Evolutionary conservation across 2,797 vertebrate species (phyloP).

Genomic region (Pterois miles): DNA sequence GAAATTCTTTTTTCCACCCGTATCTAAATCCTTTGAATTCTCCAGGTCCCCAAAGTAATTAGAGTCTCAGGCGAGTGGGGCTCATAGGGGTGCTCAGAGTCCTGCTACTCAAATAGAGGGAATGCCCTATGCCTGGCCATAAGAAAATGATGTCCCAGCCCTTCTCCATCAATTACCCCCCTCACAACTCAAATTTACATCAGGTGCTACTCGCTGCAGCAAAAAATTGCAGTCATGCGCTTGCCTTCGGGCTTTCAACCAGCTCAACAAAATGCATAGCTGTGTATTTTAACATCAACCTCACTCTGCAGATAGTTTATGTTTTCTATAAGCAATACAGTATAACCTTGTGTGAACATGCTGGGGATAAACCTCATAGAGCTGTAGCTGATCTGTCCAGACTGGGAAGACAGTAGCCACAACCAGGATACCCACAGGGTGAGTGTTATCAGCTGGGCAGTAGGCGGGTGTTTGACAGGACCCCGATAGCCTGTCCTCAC

Average conservation of each 20-base stretch:
- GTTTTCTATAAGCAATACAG: constrained; percentile 43
- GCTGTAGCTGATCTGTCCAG: constrained; percentile 40
- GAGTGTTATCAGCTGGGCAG: constrained; percentile 67
- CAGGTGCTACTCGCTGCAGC: constrained; percentile 33
- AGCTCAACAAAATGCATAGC: constrained; percentile 48
- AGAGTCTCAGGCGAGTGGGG: constrained; percentile 82
- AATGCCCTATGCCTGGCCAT: constrained; percentile 70
- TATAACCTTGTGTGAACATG: neutral
- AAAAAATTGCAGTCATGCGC: constrained; percentile 28
- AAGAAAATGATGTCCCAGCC: constrained; percentile 73
- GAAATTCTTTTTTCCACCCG: constrained; percentile 72
- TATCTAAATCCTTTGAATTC: constrained; percentile 87
- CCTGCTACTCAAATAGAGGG: constrained; percentile 78
- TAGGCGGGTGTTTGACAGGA: constrained; percentile 58
- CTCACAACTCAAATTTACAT: constrained; percentile 69
- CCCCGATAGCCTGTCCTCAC: constrained; percentile 53
- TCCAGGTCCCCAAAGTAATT: constrained; percentile 89
- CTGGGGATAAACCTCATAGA: constrained; percentile 44
- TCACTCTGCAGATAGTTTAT: constrained; percentile 33
- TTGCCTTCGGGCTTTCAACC: constrained; percentile 40
- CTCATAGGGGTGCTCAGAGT: constrained; percentile 75
- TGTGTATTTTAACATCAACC: constrained; percentile 53
- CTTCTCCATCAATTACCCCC: constrained; percentile 71
- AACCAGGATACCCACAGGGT: constrained; percentile 46
- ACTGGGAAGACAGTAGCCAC: constrained; percentile 2